Evolutionary conservation across 2,797 vertebrate genomes (phyloP), one percentile per base, ranked within the genome.

Genomic region (Onychomys arenicola): DNA sequence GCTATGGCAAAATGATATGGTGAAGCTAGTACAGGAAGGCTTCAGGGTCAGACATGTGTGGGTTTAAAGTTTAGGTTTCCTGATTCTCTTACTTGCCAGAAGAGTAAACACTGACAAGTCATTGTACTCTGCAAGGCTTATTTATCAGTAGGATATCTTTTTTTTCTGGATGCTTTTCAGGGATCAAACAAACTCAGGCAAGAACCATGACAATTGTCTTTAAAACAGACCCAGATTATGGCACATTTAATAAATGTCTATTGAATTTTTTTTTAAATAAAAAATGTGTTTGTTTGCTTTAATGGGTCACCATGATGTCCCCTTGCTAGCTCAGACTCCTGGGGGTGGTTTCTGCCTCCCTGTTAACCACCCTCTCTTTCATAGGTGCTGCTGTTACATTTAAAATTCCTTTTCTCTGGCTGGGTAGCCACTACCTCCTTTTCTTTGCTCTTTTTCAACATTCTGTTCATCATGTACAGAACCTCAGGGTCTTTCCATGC

Each of bases 371-470:
- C 71, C 34, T 75, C 89, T 89, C 32, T 19, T 92, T 95, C 65
- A 11, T 46, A 49, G 89, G 17, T 14, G 14, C 75, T 67, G 59
- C 59, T 75, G 34, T 65, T 34, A 84, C 67, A 77, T 83, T 81
- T 80, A 46, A 89, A 80, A 59, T 91, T 61, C 13, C 57, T 84
- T 89, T 95, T 96, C 93, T 89, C 25, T 21, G 57, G 57, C 32
- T 6, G 32, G 75, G 65, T 23, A 77, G 8, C 43, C 25, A 12
- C 25, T 13, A 6, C 5, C 12, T 89, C 32, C 37, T 89, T 96
- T 84, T 77, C 86, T 95, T 93, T 80, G 16, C 93, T 89, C 27
- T 91, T 95, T 92, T 90, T 95, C 78, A 89, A 12, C 73, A 9
- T 93, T 90, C 57, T 77, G 34, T 93, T 93, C 77, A 29, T 21